Evolutionary conservation across 2,113 vertebrate genomes (phyloP), one percentile per base, ranked within the genome.

Genomic region (Stegastes partitus): DNA sequence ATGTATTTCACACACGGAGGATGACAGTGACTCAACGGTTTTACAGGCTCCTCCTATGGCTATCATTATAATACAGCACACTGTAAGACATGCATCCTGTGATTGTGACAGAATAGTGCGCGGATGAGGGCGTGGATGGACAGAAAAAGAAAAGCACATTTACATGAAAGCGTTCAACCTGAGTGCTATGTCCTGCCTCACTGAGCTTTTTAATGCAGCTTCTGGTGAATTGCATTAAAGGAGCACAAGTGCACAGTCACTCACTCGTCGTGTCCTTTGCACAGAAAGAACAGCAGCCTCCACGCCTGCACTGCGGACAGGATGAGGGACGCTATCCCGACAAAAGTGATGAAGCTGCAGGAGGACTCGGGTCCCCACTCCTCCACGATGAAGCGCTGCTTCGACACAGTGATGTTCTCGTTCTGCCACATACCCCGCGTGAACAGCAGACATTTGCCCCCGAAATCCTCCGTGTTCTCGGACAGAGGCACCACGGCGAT

Each of bases 241-340:
- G 39, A 28, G 11, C 49, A 55, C 56, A 56, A 15, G 45, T 71
- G 42, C 34, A 75, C 3, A 10, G 22, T 50, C 62, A 96, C 98
- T 99, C 93, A 99, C 98, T 98, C 97, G 86, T 98, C 97, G 64
- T 97, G 96, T 76, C 98, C 98, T 92, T 98, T 98, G 95, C 98
- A 99, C 83, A 99, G 95, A 79, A 97, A 94, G 95, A 98, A 96
- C 57, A 99, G 96, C 66, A 96, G 92, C 87, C 98, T 95, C 97
- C 98, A 98, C 65, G 98, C 97, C 94, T 97, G 98, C 87, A 96
- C 95, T 15, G 97, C 97, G 82, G 97, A 96, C 83, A 98, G 93
- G 87, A 98, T 91, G 85, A 99, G 95, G 11, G 97, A 98, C 16
- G 97, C 96, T 76, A 99, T 95, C 66, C 96, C 94, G 68, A 96